These are phyloP conservation scores for Apamea monoglypha DNA, from an alignment of 2,888 invertebrate species.

Conservation along the genomic window DNA sequence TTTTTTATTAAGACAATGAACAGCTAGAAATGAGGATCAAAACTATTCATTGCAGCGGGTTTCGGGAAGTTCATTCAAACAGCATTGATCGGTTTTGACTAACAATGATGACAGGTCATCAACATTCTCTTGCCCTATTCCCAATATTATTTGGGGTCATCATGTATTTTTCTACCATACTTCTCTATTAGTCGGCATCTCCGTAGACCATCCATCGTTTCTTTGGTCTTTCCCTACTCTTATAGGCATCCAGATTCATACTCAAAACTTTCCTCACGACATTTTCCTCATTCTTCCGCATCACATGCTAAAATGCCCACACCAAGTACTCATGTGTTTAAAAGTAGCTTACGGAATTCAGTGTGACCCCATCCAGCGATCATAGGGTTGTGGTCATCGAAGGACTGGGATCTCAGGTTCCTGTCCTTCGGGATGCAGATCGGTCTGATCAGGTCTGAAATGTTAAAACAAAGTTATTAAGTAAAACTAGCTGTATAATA, in stretches of 20 bases:
- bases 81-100: not conserved
- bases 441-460: conserved; percentile 92
- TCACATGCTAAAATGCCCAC: not conserved
- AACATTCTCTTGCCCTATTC: no score
- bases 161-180: no score
- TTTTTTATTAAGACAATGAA: not conserved
- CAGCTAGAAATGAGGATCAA: not conserved
- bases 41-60: not conserved
- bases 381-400: conserved; percentile 91
- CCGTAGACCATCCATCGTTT: not conserved
- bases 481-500: not conserved
- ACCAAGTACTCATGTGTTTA: not conserved
- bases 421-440: conserved; percentile 93
- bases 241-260: not conserved
- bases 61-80: not conserved
- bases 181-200: no score
- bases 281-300: not conserved
- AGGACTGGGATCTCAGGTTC: conserved; percentile 88
- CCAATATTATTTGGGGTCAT: no score
- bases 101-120: not conserved
- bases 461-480: conserved; percentile 7
- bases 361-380: conserved; percentile 96
- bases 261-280: not conserved
- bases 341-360: conserved; percentile 91
- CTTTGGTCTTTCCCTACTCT: not conserved